A percentile compares a stretch with the other conserved stretches of the same genome.
Evolutionary conservation across 2,888 invertebrate genomes (phyloP).

Genomic region (Pammene fasciana): DNA sequence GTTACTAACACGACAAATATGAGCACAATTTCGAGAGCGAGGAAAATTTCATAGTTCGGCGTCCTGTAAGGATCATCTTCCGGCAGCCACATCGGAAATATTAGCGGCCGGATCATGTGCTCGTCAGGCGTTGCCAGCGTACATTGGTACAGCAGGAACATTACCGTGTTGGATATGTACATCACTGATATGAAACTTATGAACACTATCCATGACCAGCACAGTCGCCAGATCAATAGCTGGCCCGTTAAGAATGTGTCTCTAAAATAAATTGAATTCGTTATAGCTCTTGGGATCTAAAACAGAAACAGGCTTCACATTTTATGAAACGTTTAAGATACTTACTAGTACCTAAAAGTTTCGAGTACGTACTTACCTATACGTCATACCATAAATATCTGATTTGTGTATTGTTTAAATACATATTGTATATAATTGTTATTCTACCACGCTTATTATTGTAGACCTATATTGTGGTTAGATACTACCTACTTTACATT

Average conservation of each 20-base stretch:
- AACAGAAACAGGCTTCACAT: too few relatives aligned
- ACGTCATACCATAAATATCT: too few relatives aligned
- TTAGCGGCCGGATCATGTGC: conserved; percentile 57
- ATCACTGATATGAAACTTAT: conserved; percentile 42
- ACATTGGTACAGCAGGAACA: conserved; percentile 55
- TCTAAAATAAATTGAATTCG: conserved; percentile 53
- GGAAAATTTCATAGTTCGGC: conserved; percentile 67
- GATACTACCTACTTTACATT: too few relatives aligned
- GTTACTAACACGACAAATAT: conserved; percentile 51
- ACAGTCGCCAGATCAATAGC: conserved; percentile 63
- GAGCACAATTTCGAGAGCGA: conserved; percentile 49
- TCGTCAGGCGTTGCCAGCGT: conserved; percentile 60
- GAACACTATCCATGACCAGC: conserved; percentile 57
- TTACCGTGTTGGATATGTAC: conserved; percentile 52
- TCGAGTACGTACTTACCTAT: too few relatives aligned
- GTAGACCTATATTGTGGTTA: too few relatives aligned
- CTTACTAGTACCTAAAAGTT: too few relatives aligned
- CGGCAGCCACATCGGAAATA: conserved; percentile 68
- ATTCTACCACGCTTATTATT: too few relatives aligned
- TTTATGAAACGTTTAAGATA: too few relatives aligned
- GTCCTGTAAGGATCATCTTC: conserved; percentile 64
- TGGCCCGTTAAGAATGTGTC: conserved; percentile 61
- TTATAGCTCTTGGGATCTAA: too few relatives aligned
- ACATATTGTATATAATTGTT: too few relatives aligned
- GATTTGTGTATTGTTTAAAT: too few relatives aligned